These are phyloP conservation scores for Petromus typicus DNA, from an alignment of 2,113 vertebrate species.

Conservation along the genomic window DNA sequence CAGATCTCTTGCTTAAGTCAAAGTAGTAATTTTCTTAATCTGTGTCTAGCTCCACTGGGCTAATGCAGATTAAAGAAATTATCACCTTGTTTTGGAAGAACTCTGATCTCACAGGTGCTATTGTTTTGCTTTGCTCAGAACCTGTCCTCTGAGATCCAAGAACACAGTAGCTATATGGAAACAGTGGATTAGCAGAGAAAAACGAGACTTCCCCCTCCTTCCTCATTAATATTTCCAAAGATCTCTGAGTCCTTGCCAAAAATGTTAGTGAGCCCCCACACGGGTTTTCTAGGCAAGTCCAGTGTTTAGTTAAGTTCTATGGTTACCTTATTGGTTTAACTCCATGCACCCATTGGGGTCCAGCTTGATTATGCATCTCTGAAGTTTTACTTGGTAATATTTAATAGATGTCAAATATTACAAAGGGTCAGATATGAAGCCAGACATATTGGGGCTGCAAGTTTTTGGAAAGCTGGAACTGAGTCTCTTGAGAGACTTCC, in stretches of 20 bases:
- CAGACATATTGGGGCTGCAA: constrained; percentile 64
- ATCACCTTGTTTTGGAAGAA: constrained; percentile 78
- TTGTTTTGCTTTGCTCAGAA: constrained; percentile 76
- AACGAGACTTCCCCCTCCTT: constrained; percentile 28
- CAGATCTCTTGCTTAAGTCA: constrained; percentile 63
- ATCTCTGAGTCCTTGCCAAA: constrained; percentile 58
- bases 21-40: constrained; percentile 68
- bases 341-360: not conserved
- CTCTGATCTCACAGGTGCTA: constrained; percentile 73
- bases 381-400: constrained; percentile 65
- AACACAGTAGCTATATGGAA: constrained; percentile 74
- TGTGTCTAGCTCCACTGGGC: constrained; percentile 51
- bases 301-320: not conserved
- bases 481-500: constrained; percentile 74
- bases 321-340: constrained; percentile 19
- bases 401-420: constrained; percentile 76
- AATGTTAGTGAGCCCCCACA: not conserved
- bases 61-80: constrained; percentile 75
- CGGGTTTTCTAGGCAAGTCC: not conserved
- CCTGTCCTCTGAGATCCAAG: constrained; percentile 79
- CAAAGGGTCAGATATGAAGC: constrained; percentile 71
- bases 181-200: constrained; percentile 72
- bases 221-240: constrained; percentile 53
- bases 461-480: constrained; percentile 74
- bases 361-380: constrained; percentile 47